Evolutionary conservation across 2,888 invertebrate genomes (phyloP), one percentile per base, ranked within the genome.

Genomic region (Taphrorychus bicolor): DNA sequence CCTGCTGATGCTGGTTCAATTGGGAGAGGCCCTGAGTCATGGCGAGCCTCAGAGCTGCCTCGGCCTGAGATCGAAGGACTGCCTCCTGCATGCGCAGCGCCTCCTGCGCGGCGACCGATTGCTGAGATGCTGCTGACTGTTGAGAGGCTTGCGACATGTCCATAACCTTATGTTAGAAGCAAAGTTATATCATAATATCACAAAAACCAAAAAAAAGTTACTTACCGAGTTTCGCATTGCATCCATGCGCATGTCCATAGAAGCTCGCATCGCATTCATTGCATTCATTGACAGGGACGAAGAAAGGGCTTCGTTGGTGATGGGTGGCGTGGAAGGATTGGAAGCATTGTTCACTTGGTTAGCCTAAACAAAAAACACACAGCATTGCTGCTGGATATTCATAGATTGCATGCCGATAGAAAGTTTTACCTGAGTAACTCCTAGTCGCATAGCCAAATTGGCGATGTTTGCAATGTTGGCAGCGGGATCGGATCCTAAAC

Each of bases 1-100:
- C 83, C 62, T 76, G 76, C 66, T 76, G 76, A 64, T 76, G 76
- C 66, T 82, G 82, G 72, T 82, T 82, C 32, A 82, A 76, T 70
- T 82, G 82, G 21, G 82, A 82, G 72, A 82, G 73, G 76, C 85
- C 81, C 75, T 91, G 91, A 5, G 88, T 88, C 72, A 94, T 94
- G 32, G 94, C 94, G 66, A 94, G 82, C 76, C 94, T 86, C 40
- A 95, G 84, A 4, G 91, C 91, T 0, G 93, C 93, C 80, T 94
- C 94, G 0, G 94, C 94, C 78, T 95, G 94, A 74, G 92, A 92
- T 77, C 94, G 86, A 18, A 95, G 83, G 58, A 94, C 84, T 0
- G 91, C 92, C 80, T 93, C 93, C 69, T 82, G 82, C 71, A 85
- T 83, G 80, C 85, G 82, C 73, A 83, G 77, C 5, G 83, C 80